Evolutionary conservation across 2,888 invertebrate species (phyloP).

Genomic region (Ypsolopha scabrella): DNA sequence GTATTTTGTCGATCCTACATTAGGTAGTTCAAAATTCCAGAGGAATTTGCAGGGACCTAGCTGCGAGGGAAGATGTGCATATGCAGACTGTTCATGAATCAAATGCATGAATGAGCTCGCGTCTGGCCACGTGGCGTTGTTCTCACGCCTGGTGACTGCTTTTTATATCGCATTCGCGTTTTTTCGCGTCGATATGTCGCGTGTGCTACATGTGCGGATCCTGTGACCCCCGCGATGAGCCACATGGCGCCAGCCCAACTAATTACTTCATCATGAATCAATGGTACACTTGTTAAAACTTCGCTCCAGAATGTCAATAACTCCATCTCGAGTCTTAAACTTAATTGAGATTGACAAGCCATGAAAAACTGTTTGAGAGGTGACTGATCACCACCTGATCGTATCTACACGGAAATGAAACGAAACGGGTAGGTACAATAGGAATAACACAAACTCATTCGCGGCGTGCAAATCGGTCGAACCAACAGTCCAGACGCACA

Average conservation of each 20-base stretch:
- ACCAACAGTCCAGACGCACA: slow-evolving; percentile 45
- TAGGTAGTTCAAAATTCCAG: too few species aligned
- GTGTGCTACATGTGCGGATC: slow-evolving; percentile 57
- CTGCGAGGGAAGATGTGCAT: slow-evolving; percentile 12
- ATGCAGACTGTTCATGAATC: slow-evolving; percentile 54
- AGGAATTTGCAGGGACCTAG: too few species aligned
- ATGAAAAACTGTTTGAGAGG: background rate
- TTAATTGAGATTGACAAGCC: background rate
- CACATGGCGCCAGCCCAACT: slow-evolving; percentile 57
- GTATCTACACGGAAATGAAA: slow-evolving; percentile 40
- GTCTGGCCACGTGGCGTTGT: slow-evolving; percentile 57
- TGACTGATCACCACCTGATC: slow-evolving; percentile 12
- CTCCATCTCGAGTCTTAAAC: background rate
- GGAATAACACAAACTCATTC: slow-evolving; percentile 40
- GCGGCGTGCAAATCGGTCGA: slow-evolving; percentile 51
- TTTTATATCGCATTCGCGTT: slow-evolving; percentile 49
- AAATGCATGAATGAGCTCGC: slow-evolving; percentile 64
- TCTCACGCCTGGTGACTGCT: slow-evolving; percentile 56
- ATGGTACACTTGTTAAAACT: background rate
- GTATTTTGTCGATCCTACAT: too few species aligned
- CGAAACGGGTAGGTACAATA: slow-evolving; percentile 33
- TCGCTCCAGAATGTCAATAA: background rate
- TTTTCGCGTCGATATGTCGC: slow-evolving; percentile 45
- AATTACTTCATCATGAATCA: slow-evolving; percentile 48
- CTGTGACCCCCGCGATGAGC: slow-evolving; percentile 48